Base-by-base conservation (phyloP, 2,888 invertebrate genomes). In the Clanis bilineata region DNA sequence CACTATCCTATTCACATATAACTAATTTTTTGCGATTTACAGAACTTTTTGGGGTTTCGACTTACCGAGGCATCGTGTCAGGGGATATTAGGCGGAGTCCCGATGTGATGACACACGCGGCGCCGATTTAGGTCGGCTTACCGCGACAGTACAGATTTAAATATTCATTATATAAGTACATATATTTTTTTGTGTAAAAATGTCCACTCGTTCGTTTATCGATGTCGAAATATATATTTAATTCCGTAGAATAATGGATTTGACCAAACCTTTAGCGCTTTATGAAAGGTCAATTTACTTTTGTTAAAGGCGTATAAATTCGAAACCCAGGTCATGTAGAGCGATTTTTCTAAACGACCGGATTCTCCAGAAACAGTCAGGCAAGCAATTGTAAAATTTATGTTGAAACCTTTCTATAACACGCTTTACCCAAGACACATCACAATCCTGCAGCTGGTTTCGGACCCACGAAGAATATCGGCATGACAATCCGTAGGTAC, bases 21-120 rank as follows among this genome's bases (percentile, higher is more conserved):
- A n/a, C n/a, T n/a, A n/a, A 23, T 9, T 1, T 7, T 23, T 36
- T 36, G 3, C 56, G 56, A 41, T 38, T 38, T 25, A 58, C 3
- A 10, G 38, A 39, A n/a, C n/a, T n/a, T n/a, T n/a, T n/a, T n/a
- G n/a, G 12, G 18, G 2, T 39, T 58, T 51, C 51, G 51, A 21
- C 36, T 60, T 62, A 65, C 63, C 61, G 43, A 15, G 54, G 21
- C 2, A 2, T 28, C 21, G 15, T 6, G 7, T 3, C 9, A 58
- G 68, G 67, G 67, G 67, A 70, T 68, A 71, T 64, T 71, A 71
- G n/a, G n/a, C n/a, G n/a, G n/a, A 39, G 65, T 64, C 65, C 58
- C 64, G 60, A 70, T 71, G 65, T 68, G 71, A 72, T 72, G 76
- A 76, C 76, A 76, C 67, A 75, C 71, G 67, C 71, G 64, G 18